phyloP scores from a whole-genome alignment of 2,888 invertebrate genomes.

The Troilus luridus region DNA sequence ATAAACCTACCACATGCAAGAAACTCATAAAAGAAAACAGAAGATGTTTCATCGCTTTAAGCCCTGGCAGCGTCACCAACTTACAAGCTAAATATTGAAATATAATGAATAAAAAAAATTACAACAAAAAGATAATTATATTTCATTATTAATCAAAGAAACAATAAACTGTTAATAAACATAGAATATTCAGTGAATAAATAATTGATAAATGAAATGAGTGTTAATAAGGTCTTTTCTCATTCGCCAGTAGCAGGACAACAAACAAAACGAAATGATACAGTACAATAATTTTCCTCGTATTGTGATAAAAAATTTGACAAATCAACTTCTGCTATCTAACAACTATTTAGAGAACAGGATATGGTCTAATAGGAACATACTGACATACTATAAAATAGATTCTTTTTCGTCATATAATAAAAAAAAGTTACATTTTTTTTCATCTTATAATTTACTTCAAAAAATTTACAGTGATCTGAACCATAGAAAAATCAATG shows the following conservation, averaged over 20 bases:
- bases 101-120: background rate
- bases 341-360: conserved; percentile 59
- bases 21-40: background rate
- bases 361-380: conserved; percentile 60
- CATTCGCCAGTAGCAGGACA: background rate
- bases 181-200: background rate
- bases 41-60: background rate
- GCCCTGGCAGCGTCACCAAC: conserved; percentile 5
- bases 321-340: conserved; percentile 52
- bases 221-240: conserved; percentile 20
- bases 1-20: background rate
- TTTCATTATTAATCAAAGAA: background rate
- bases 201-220: background rate
- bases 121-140: background rate
- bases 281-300: conserved; percentile 57
- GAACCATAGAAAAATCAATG: conserved; percentile 55
- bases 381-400: conserved; percentile 59
- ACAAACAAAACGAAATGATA: conserved; percentile 29
- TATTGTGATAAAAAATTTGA: conserved; percentile 55
- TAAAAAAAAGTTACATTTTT: conserved; percentile 56
- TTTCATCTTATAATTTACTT: background rate
- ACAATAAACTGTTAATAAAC: background rate
- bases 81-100: background rate
- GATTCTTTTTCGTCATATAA: conserved; percentile 55
- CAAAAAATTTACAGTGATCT: conserved; percentile 52